Evolutionary conservation across 2,888 invertebrate species (phyloP).

Genomic region (Rugalucina vietnamica): DNA sequence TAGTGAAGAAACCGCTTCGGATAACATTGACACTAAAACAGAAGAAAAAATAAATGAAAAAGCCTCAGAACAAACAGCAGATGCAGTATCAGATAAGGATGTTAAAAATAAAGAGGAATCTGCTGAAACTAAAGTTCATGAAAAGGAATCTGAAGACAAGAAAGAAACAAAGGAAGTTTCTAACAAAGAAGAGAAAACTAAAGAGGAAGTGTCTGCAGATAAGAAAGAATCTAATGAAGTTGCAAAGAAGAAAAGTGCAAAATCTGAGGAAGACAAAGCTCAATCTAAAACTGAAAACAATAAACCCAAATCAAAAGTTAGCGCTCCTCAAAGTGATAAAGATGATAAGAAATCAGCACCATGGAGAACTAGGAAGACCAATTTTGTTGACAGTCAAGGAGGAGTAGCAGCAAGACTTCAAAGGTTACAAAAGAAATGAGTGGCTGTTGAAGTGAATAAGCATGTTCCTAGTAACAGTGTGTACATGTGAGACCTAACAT

Average conservation of each 20-base stretch:
- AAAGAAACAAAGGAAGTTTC: neutral
- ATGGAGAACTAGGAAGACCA: constrained; percentile 20
- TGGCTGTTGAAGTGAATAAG: neutral
- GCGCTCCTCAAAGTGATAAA: neutral
- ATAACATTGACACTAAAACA: neutral
- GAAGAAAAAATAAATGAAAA: neutral
- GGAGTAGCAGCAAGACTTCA: constrained; percentile 55
- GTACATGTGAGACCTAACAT: neutral
- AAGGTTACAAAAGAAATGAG: constrained; percentile 27
- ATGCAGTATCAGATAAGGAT: neutral
- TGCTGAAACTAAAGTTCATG: neutral
- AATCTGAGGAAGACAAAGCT: neutral
- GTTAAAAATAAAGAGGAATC: neutral
- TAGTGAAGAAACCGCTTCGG: neutral
- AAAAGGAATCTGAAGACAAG: neutral
- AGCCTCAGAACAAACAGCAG: neutral
- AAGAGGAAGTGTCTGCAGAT: neutral
- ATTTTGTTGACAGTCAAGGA: constrained; percentile 55
- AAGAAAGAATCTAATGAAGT: neutral
- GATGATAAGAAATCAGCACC: neutral
- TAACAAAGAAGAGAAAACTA: neutral
- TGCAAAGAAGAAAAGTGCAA: neutral
- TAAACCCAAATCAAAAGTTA: neutral
- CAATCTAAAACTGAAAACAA: neutral
- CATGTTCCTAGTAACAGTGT: neutral